A percentile compares a stretch with the other conserved stretches of the same genome.
These are phyloP conservation scores for Cantharis lateralis DNA, from an alignment of 2,888 invertebrate genomes.

Conservation along the genomic window DNA sequence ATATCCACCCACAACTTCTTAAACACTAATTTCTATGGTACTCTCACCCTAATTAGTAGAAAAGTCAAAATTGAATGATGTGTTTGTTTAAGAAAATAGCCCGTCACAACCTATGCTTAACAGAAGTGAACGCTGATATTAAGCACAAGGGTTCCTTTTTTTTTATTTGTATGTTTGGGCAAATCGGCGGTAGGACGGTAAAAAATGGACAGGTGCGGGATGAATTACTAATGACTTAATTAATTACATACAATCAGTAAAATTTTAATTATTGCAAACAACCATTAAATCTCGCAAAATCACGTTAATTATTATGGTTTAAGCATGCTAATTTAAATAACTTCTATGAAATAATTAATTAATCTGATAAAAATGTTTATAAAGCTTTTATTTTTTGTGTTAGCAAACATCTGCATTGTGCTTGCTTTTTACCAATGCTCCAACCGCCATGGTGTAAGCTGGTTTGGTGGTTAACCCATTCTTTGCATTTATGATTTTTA, in stretches of 20 bases:
- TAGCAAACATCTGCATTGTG: background rate
- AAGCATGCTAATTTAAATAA: background rate
- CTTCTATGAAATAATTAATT: background rate
- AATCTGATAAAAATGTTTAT: background rate
- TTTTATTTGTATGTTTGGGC: background rate
- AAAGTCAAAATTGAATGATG: background rate
- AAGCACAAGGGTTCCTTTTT: background rate
- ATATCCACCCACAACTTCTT: background rate
- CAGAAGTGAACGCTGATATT: background rate
- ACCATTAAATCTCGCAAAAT: background rate
- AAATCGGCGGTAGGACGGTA: background rate
- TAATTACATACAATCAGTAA: background rate
- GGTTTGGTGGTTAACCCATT: background rate
- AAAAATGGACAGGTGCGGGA: background rate
- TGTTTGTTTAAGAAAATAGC: background rate
- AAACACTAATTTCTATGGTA: background rate
- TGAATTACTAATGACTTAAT: background rate
- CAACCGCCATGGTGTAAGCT: background rate
- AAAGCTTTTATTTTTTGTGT: background rate
- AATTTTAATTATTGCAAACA: background rate
- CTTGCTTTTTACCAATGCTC: background rate
- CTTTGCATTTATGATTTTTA: too few species aligned
- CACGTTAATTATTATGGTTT: background rate
- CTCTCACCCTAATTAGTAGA: background rate
- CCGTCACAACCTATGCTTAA: background rate